These are phyloP conservation scores for Xiphophorus hellerii DNA, from an alignment of 2,113 vertebrate genomes.

Conservation along the genomic window DNA sequence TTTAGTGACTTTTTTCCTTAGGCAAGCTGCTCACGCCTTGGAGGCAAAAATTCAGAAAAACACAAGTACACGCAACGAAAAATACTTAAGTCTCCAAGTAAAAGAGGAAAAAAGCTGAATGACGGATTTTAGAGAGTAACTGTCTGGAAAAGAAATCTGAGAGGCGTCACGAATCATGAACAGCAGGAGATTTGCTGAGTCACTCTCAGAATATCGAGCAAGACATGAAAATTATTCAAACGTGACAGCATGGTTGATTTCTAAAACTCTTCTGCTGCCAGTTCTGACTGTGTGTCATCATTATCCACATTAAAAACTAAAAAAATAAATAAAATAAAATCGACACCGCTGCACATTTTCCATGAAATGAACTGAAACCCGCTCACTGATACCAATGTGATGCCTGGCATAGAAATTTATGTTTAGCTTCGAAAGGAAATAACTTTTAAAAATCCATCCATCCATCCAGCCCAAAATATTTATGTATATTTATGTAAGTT, in stretches of 20 bases:
- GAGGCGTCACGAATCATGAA: conserved; percentile 20
- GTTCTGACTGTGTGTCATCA: neutral
- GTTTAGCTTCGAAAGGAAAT: neutral
- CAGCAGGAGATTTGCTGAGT: conserved; percentile 34
- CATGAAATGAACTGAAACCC: neutral
- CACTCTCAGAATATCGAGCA: neutral
- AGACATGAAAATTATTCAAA: neutral
- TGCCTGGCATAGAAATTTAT: neutral
- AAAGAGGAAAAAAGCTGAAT: neutral
- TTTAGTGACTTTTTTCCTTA: neutral
- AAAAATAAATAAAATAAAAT: neutral
- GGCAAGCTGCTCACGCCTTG: neutral
- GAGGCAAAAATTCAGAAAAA: neutral
- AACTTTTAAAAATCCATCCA: neutral
- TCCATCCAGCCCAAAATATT: no score
- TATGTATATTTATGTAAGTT: no score
- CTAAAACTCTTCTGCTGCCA: neutral
- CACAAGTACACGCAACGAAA: neutral
- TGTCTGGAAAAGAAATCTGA: neutral
- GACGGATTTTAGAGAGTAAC: neutral
- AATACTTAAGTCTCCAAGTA: neutral
- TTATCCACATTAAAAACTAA: neutral
- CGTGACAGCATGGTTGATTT: neutral
- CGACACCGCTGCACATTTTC: neutral
- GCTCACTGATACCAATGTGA: neutral